Evolutionary conservation across 2,888 invertebrate genomes (phyloP), one percentile per base, ranked within the genome.

Genomic region (Calephelis perditalis): DNA sequence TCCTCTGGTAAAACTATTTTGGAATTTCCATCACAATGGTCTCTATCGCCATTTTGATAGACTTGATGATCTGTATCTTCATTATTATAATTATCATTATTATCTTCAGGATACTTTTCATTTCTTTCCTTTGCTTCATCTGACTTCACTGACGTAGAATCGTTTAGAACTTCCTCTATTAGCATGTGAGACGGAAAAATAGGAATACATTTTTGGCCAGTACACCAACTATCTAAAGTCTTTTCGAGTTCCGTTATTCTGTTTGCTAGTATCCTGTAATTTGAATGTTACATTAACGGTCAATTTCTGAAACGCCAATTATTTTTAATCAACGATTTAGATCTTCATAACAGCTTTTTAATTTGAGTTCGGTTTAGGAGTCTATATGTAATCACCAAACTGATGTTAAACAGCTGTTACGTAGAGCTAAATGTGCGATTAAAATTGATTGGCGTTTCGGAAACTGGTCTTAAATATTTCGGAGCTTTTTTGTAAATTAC

Each of bases 171-270:
- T 65, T 89, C 90, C 43, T 94, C 93, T 9, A 95, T 81, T n/a
- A 95, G 82, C 74, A 93, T 92, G 78, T 93, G 92, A 0, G 95
- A 94, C 43, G 94, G 93, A 59, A 92, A 93, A 72, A 90, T 84
- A 56, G 91, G 88, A 49, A 89, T 83, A 69, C 80, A 87, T 65
- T 84, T 90, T 65, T 90, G 84, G 1, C 87, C 88, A 62, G 92
- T 92, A 61, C 92, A 90, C 73, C 92, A 86, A 65, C 88, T 88
- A 75, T 95, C 94, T 68, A 96, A 85, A 57, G 95, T 93, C 75
- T 94, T 94, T 73, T 97, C 96, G 56, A 97, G 83, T 81, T 97
- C 96, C n/a, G 94, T 92, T 70, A 97, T 94, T 81, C 96, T 92
- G 63, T 92, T 92, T 0, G 96, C 97, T 62, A 97, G 84, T 68